A percentile compares a stretch with the other conserved stretches of the same genome.
These are phyloP conservation scores for Eulemur mongoz DNA, from an alignment of 2,797 vertebrate genomes.

Conservation along the genomic window DNA sequence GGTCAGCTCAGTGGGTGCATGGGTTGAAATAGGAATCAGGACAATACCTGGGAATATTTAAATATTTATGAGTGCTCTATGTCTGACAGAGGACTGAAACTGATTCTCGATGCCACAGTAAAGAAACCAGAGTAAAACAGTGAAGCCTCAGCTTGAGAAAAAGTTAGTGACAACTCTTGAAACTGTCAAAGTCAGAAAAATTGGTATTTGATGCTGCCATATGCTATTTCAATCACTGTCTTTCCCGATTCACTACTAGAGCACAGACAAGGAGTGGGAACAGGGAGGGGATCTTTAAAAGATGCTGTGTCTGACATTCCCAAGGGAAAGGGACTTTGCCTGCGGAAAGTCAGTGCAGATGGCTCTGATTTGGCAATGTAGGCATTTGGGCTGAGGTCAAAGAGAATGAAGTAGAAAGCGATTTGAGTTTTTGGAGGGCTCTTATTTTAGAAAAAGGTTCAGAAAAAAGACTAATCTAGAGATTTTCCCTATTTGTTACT, in stretches of 20 bases:
- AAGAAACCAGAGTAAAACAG: background rate
- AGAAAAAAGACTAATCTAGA: background rate
- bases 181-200: conserved; percentile 39
- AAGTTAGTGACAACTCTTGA: conserved; percentile 9
- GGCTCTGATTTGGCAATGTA: background rate
- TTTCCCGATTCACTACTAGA: background rate
- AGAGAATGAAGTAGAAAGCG: background rate
- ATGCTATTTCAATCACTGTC: background rate
- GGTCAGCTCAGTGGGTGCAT: background rate
- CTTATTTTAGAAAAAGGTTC: background rate
- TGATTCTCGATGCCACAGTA: background rate
- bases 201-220: background rate
- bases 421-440: background rate
- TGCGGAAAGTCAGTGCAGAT: background rate
- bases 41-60: background rate
- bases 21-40: background rate
- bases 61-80: conserved; percentile 29
- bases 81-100: background rate
- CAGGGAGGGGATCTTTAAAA: background rate
- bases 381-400: background rate
- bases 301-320: background rate
- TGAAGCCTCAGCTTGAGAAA: background rate
- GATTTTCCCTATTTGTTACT: background rate
- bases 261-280: background rate
- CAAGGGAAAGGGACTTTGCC: background rate